phyloP scores from a whole-genome alignment of 2,797 vertebrate species.

The Crax fasciolata region DNA sequence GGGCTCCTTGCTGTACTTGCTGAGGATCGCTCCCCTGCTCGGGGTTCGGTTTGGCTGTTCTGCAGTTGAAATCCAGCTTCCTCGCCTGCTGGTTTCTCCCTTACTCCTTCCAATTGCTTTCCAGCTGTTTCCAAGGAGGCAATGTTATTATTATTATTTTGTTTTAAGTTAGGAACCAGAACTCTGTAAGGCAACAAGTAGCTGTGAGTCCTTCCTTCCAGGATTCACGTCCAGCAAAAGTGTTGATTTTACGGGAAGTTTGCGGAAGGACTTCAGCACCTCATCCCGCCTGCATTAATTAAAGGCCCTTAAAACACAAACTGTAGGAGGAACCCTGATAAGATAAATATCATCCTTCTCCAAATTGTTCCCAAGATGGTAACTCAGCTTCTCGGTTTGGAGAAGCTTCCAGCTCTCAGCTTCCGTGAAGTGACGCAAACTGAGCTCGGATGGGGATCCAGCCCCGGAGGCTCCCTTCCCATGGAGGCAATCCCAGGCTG shows the following conservation, averaged over 20 bases:
- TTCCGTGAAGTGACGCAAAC: background rate
- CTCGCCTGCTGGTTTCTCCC: background rate
- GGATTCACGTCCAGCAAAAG: background rate
- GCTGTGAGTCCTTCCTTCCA: background rate
- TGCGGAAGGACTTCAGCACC: background rate
- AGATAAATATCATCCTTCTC: conserved; percentile 30
- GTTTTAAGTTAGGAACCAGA: background rate
- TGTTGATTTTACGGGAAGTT: conserved; percentile 23
- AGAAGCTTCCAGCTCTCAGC: background rate
- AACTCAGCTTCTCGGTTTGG: background rate
- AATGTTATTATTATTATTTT: background rate
- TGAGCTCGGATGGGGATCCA: background rate
- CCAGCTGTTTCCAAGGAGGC: conserved; percentile 39
- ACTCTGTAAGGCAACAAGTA: conserved; percentile 23
- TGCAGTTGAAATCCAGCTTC: background rate
- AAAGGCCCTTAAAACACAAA: conserved; percentile 25
- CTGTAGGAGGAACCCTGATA: conserved; percentile 2
- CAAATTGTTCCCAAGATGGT: conserved; percentile 23
- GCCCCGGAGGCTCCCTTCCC: background rate
- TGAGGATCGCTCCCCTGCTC: background rate
- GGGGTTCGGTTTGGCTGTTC: background rate
- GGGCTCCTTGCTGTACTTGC: background rate
- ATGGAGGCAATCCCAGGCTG: background rate
- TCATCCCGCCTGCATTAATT: conserved; percentile 32
- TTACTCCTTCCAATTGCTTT: background rate